Evolutionary conservation across 2,113 vertebrate species (phyloP), one percentile per base, ranked within the genome.

Genomic region (Apeltes quadracus): DNA sequence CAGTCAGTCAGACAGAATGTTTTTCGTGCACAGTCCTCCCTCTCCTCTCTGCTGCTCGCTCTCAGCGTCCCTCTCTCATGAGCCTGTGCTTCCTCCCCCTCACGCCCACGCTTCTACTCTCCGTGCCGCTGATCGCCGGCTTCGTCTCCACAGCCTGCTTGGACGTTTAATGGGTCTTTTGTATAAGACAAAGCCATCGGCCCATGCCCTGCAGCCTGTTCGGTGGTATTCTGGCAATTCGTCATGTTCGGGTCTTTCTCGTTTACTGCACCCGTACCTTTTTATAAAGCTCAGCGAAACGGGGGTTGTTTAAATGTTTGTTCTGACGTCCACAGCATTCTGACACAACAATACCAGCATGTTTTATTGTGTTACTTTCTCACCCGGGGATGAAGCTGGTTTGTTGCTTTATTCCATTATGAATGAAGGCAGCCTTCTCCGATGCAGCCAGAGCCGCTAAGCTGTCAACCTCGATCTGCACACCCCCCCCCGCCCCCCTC

Each of bases 341-440:
- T 4, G 1, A 56, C 61, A 38, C 46, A 36, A 53, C 61, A 75
- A 34, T 39, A 53, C 53, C 63, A 48, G 61, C 50, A 39, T n/a
- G 25, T 2, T 16, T 50, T 58, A 18, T 50, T 8, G 14, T 44
- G 39, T 29, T 50, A 29, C 25, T 66, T 57, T 70, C 27, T 63
- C 76, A 86, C 79, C 82, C 75, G 75, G 72, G 70, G 69, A 73
- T 55, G 66, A 71, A 79, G 72, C 78, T 76, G 76, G 81, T 81
- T 82, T 85, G 77, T 86, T 86, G 70, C 57, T 23, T 20, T 84
- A 18, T 65, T 88, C 83, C 69, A 85, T 92, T 87, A 87, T 92
- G 88, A 91, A 90, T 92, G 78, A 83, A 86, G 82, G 81, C 83
- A 71, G 50, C 75, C 82, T 84, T 66, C n/a, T n/a, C n/a, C n/a